Evolutionary conservation across 2,113 vertebrate genomes (phyloP).

Genomic region (Melanocharis versteri): DNA sequence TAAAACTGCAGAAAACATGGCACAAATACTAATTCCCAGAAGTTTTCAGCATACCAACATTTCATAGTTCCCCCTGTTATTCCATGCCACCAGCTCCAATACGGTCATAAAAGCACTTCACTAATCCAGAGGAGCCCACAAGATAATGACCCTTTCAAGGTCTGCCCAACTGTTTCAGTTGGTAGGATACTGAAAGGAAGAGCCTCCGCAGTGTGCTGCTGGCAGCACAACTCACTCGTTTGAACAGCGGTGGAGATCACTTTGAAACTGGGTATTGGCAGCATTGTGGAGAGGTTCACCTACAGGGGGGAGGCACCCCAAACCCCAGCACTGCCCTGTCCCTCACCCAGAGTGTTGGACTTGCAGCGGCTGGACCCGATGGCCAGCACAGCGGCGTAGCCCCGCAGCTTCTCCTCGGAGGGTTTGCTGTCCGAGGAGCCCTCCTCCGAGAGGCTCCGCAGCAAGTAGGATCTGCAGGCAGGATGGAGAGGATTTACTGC

Average conservation of each 20-base stretch:
- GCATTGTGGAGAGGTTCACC: background rate
- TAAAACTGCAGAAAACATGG: background rate
- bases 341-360: constrained; percentile 87
- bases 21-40: background rate
- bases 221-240: background rate
- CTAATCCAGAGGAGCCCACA: background rate
- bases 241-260: fast-evolving
- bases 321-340: background rate
- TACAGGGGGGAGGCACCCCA: background rate
- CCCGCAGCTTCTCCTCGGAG: constrained; percentile 86
- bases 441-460: constrained; percentile 91
- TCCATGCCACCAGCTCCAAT: background rate
- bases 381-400: constrained; percentile 90
- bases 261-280: background rate
- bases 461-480: constrained; percentile 84
- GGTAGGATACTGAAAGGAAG: background rate
- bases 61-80: background rate
- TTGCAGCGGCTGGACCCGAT: constrained; percentile 93
- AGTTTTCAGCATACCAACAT: background rate
- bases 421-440: constrained; percentile 79
- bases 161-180: background rate
- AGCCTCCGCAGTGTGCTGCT: background rate
- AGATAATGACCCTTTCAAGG: background rate
- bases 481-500: background rate
- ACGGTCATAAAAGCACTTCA: background rate